phyloP scores from a whole-genome alignment of 92 coral and sea anemone species.

The Parazoanthus darwini region DNA sequence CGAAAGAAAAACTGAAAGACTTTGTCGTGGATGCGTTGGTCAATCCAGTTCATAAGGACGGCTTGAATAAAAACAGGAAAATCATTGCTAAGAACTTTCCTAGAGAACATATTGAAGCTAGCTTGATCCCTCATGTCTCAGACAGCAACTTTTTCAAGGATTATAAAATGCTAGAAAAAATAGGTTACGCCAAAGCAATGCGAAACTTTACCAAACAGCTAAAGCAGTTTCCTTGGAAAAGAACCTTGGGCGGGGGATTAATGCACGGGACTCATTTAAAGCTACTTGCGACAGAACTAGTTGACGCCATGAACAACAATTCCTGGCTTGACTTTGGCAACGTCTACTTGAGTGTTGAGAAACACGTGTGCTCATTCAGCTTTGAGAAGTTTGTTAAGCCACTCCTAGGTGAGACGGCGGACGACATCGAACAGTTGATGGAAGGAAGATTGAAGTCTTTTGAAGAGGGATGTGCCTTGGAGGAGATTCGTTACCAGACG shows the following conservation, averaged over 20 bases:
- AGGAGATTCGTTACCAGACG: slow-evolving; percentile 33
- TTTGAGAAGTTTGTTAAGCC: slow-evolving; percentile 41
- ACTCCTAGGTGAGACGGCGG: slow-evolving; percentile 27
- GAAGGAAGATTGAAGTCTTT: slow-evolving; percentile 18
- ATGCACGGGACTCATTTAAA: slow-evolving; percentile 54
- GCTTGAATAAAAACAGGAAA: slow-evolving; percentile 42
- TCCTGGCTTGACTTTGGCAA: slow-evolving; percentile 57
- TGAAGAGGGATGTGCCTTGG: slow-evolving; percentile 52
- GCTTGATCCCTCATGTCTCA: slow-evolving; percentile 35
- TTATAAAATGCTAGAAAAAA: slow-evolving; percentile 25
- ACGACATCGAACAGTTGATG: slow-evolving; percentile 8
- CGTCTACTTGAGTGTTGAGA: slow-evolving; percentile 50
- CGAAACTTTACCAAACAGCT: slow-evolving; percentile 19
- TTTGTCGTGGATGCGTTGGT: slow-evolving; percentile 45
- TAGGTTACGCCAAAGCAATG: slow-evolving; percentile 41
- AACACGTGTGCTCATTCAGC: slow-evolving; percentile 49
- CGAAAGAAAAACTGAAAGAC: slow-evolving; percentile 41
- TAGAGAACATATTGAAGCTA: slow-evolving; percentile 49
- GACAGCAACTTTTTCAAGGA: slow-evolving; percentile 41
- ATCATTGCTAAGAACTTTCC: slow-evolving; percentile 47
- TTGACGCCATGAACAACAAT: slow-evolving; percentile 37
- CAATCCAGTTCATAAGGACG: slow-evolving; percentile 25
- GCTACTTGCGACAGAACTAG: slow-evolving; percentile 45
- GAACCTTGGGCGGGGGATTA: slow-evolving; percentile 50
- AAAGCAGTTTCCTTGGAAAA: slow-evolving; percentile 34